Evolutionary conservation across 2,113 vertebrate species (phyloP), one percentile per base, ranked within the genome.

Genomic region (Odobenus rosmarus): DNA sequence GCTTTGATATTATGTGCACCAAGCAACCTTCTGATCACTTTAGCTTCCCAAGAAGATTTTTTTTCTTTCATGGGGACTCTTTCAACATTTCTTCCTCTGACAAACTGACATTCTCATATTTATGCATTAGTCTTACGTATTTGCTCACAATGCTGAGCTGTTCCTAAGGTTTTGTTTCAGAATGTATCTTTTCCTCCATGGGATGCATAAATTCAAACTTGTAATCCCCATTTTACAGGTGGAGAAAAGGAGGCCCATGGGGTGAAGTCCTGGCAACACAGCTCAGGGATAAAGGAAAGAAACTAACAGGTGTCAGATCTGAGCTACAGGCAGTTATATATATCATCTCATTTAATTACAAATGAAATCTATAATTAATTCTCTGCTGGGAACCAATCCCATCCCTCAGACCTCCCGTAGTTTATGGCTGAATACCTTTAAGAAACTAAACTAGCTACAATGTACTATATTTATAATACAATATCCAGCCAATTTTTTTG

Each of bases 211-310:
- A 42, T 71, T 26, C 84, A 93, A 53, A 61, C 24, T 13, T 85
- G 46, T 61, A 79, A 84, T 59, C 59, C 28, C n/a, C 42, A 71
- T 49, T 94, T 95, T 83, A 93, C 36, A 97, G 74, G 90, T 19
- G 49, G 86, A 97, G 61, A 62, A 39, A 69, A 76, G 15, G 74
- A 93, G 67, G 49, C 21, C n/a, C 49, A 42, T 1, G 21, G 24
- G 7, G 33, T 39, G 2, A 69, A 69, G n/a, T 15, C 3, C 21
- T 84, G 33, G 51, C 49, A 92, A 33, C 46, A 88, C 23, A 83
- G 39, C 26, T 67, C 28, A 76, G 31, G 33, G 91, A 51, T 46
- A 39, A 94, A 93, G 33, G 13, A 42, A 83, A 24, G 23, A 95
- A 80, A 74, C 53, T 57, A 57, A 92, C 1, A 74, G 36, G 28